Conservation (phyloP, 2,888 invertebrate genomes). For the Chrysomela aeneicollis region DNA sequence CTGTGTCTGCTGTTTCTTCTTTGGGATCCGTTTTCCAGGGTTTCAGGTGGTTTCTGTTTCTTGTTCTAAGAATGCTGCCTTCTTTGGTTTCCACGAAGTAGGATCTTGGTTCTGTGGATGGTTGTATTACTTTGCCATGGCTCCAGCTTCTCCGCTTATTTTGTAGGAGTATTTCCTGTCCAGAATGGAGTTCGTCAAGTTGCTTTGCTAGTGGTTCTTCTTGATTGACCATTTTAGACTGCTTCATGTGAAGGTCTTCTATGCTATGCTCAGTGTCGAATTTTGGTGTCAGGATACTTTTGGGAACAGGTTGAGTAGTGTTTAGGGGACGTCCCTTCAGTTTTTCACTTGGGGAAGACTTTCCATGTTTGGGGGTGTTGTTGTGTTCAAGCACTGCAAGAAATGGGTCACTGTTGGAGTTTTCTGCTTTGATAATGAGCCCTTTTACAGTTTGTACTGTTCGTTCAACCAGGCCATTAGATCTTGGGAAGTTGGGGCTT, state of each 20-base stretch:
- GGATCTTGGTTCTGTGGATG: not conserved
- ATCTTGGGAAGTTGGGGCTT: not conserved
- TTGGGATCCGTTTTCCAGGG: not conserved
- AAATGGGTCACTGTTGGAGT: not conserved
- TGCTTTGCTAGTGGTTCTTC: not conserved
- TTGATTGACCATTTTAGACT: not conserved
- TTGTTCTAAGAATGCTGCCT: not conserved
- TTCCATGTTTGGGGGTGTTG: not conserved
- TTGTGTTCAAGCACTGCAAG: not conserved
- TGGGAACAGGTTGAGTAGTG: not conserved
- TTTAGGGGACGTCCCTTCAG: not conserved
- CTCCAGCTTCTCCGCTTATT: not conserved
- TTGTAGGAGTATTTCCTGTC: not conserved
- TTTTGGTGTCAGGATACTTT: not conserved
- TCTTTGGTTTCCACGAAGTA: not conserved
- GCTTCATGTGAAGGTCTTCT: not conserved
- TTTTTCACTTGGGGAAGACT: not conserved
- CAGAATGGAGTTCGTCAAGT: not conserved
- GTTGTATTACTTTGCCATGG: not conserved
- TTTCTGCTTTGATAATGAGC: not conserved
- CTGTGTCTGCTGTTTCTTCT: not conserved
- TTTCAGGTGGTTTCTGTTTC: not conserved
- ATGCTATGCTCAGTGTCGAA: not conserved
- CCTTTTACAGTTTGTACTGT: conserved; percentile 9
- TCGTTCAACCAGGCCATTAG: not conserved